Base-by-base conservation (phyloP, 2,797 vertebrate species). In the Sarcophilus harrisii region DNA sequence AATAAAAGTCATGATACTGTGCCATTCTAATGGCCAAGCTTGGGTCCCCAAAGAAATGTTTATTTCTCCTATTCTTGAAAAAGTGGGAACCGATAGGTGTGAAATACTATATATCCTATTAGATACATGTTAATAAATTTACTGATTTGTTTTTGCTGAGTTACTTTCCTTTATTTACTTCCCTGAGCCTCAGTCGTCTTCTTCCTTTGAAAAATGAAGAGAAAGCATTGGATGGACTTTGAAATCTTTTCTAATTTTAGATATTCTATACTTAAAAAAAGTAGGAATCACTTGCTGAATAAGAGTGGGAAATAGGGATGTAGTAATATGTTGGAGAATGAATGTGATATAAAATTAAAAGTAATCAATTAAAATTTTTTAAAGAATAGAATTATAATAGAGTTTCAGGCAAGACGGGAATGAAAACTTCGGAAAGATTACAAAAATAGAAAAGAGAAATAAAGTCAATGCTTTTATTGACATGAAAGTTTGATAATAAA, bases 391-490 rank as follows among this genome's bases (percentile, higher is more conserved):
- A 9, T 66, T 66, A n/a, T n/a, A 14, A 66, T 66, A 66, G 5
- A 66, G 14, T n/a, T 66, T 66, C 62, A 66, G 32, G 14, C 16
- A 73, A 73, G 62, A 12, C 11, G 4, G 30, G 32, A 30, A 66
- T n/a, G 62, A 18, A 14, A n/a, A 73, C 32, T 73, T 73, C 38
- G 6, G 14, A 92, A 73, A 95, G 93, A 94, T 92, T 94, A 94
- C 94, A 94, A 57, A n/a, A 95, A 94, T 91, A 58, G 91, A 18
- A 94, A 57, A 95, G 59, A 90, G 6, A 94, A 62, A 54, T 60
- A 54, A 96, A 59, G 60, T 2, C 73, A 73, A 18, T 38, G 32
- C 62, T 73, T 57, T 94, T n/a, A 92, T 55, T 94, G 90, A 95
- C 95, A 96, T 92, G 91, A 94, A 93, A n/a, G 49, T 30, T 57